Base-by-base conservation (phyloP, 2,113 vertebrate species). In the Dolichotis patagonum region DNA sequence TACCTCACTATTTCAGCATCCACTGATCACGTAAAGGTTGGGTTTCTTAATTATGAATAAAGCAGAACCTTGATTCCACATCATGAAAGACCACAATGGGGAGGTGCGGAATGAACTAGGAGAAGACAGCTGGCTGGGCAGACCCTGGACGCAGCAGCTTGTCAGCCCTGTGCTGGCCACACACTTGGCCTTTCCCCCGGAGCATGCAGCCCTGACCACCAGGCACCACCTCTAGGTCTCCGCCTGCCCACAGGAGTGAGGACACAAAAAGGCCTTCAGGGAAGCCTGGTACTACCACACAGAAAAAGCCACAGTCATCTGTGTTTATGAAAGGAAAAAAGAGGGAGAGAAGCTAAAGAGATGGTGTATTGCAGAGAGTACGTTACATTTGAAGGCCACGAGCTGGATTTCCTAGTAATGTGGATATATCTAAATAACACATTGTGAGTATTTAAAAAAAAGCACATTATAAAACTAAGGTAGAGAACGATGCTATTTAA, bases 101-200 rank as follows among this genome's bases (percentile, higher is more conserved):
- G 49, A 84, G 78, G 81, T 8, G 24, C 11, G 24, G 75, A 24
- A 60, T 2, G 26, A 24, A 52, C 28, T 77, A 26, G 54, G 54
- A 88, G n/a, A 28, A 60, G 60, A 6, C 67, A 54, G 35, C 54
- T 63, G 26, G 0, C 41, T 46, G 4, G 0, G 7, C 3, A 4
- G 0, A 35, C 9, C 75, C 2, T 1, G 16, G 60, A 67, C 0
- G 3, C 56, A 0, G 19, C 7, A 22, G 26, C 3, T 28, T 54
- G n/a, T 30, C 49, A 2, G 73, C 14, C 71, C 52, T 11, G 35
- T 7, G 3, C 2, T 0, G 32, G 38, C 8, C 11, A 22, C 12
- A 30, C 49, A 26, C 2, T 0, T 41, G 2, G 38, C n/a, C 14
- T 52, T 56, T 41, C 10, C 28, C 0, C 4, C 17, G 1, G 63